A percentile compares a stretch with the other conserved stretches of the same genome.
Conservation (phyloP, 1,140 invertebrate genomes). For the Vanessa tameamea region DNA sequence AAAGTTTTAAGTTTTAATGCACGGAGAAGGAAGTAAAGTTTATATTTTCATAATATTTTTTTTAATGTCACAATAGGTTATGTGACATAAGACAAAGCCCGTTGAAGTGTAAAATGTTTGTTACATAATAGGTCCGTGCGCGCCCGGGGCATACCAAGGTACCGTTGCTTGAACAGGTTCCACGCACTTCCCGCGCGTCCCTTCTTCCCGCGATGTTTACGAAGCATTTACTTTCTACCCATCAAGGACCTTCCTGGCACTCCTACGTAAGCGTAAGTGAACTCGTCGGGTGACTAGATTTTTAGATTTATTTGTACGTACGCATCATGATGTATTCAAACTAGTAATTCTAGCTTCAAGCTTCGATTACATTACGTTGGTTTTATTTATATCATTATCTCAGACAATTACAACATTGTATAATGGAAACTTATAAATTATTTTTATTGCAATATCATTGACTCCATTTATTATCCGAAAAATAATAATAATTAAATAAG, state of each 20-base stretch:
- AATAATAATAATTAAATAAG: no score
- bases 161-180: conserved; percentile 76
- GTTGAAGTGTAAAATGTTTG: conserved; percentile 68
- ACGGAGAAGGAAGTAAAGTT: not conserved
- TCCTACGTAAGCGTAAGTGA: conserved; percentile 45
- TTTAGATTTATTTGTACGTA: conserved; percentile 33
- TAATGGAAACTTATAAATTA: no score
- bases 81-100: conserved; percentile 42
- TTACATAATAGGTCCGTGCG: conserved; percentile 77
- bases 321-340: not conserved
- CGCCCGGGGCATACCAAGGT: conserved; percentile 59
- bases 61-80: not conserved
- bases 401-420: no score
- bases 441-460: no score
- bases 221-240: conserved; percentile 76
- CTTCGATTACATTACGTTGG: not conserved
- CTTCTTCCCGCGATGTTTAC: conserved; percentile 49
- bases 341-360: not conserved
- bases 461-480: no score
- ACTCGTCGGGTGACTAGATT: conserved; percentile 28
- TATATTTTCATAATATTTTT: no score
- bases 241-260: conserved; percentile 69
- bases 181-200: conserved; percentile 48
- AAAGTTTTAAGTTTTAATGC: not conserved
- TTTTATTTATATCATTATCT: no score